Percentiles rank a stretch among this genome's conserved stretches.
phyloP scores from a whole-genome alignment of 2,797 vertebrate genomes.

The Microhierax caerulescens region DNA sequence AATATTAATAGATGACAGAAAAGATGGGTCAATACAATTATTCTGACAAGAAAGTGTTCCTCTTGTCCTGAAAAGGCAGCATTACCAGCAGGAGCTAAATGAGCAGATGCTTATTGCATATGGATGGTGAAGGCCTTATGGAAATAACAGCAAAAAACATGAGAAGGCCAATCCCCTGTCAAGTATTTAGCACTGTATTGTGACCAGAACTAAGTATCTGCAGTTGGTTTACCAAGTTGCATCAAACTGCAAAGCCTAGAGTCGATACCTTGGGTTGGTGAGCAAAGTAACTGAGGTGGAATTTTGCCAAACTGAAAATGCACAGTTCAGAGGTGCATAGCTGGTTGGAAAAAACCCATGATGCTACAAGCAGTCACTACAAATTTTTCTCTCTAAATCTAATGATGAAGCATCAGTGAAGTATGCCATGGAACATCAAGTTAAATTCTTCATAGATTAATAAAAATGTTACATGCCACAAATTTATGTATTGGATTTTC shows the following conservation, averaged over 20 bases:
- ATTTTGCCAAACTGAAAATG: background rate
- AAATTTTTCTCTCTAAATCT: background rate
- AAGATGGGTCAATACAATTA: background rate
- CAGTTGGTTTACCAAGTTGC: background rate
- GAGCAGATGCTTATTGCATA: background rate
- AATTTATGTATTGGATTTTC: background rate
- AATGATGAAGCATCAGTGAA: background rate
- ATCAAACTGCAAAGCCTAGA: background rate
- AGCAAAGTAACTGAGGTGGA: background rate
- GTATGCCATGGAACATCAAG: background rate
- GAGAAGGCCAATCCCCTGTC: background rate
- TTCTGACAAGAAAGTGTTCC: background rate
- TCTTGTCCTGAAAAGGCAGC: background rate
- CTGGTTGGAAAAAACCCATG: fast-evolving
- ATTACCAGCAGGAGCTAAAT: background rate
- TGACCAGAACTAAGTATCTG: background rate
- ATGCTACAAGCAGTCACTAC: background rate
- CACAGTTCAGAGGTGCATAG: background rate
- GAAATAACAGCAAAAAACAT: background rate
- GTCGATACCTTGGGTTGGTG: background rate
- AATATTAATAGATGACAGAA: background rate
- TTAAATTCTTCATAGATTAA: conserved; percentile 36
- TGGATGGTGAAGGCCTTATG: background rate
- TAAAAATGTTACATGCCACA: background rate
- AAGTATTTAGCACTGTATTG: background rate